Evolutionary conservation across 2,888 invertebrate genomes (phyloP).

Genomic region (Lasioglossum marginatum): DNA sequence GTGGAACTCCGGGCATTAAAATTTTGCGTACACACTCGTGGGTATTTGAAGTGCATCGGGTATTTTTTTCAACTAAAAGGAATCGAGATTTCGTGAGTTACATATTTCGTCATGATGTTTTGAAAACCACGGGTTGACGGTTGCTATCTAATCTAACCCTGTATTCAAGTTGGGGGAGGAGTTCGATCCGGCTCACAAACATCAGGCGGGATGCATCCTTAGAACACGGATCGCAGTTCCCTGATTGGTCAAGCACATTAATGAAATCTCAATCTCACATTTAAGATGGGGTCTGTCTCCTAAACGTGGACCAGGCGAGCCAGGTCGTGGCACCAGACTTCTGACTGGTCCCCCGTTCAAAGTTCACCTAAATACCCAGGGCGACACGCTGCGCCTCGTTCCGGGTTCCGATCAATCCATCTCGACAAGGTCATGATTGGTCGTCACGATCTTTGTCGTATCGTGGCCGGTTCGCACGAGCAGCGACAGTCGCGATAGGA

Average conservation of each 20-base stretch:
- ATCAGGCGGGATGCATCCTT: background rate
- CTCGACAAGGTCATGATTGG: conserved; percentile 62
- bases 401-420: conserved; percentile 59
- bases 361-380: conserved; percentile 56
- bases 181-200: background rate
- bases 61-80: no score
- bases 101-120: background rate
- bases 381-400: conserved; percentile 45
- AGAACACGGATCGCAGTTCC: background rate
- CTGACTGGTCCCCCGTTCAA: conserved; percentile 38
- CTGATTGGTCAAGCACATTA: background rate
- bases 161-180: background rate
- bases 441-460: conserved; percentile 59
- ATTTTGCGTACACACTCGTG: no score
- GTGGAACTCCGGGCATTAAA: no score
- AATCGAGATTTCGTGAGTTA: no score
- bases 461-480: conserved; percentile 66
- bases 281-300: conserved; percentile 13
- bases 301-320: background rate
- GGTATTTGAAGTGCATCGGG: no score
- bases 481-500: conserved; percentile 67
- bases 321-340: conserved; percentile 27
- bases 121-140: no score
- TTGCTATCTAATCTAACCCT: background rate
- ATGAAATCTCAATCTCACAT: background rate